These are phyloP conservation scores for Rana temporaria DNA, from an alignment of 2,113 vertebrate genomes.

Conservation along the genomic window DNA sequence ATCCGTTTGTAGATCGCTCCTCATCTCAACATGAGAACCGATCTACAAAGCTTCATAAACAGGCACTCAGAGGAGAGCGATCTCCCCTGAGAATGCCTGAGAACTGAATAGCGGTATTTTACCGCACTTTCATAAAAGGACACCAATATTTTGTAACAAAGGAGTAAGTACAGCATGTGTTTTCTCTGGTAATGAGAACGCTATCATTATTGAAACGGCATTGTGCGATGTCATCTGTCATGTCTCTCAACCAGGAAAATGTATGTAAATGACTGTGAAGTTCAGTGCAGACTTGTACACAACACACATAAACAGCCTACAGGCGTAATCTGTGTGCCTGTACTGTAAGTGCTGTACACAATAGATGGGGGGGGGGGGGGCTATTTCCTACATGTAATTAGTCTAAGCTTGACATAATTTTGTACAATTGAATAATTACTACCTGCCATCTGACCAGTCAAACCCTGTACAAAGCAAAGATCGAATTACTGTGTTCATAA, in stretches of 20 bases:
- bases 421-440: not conserved
- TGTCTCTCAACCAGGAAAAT: not conserved
- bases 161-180: not conserved
- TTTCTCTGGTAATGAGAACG: not conserved
- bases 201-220: not conserved
- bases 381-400: not conserved
- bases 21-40: too few species aligned
- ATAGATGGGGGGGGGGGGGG: too few species aligned
- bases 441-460: not conserved
- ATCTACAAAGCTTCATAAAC: too few species aligned
- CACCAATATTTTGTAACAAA: not conserved
- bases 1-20: too few species aligned
- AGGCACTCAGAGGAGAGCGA: too few species aligned
- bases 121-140: too few species aligned
- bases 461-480: too few species aligned
- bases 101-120: too few species aligned
- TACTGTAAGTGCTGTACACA: not conserved
- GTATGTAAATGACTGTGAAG: not conserved
- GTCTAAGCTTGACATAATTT: not conserved
- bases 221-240: not conserved
- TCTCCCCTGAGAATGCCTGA: too few species aligned
- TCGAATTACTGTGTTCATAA: too few species aligned
- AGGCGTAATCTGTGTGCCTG: not conserved
- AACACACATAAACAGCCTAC: not conserved
- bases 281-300: not conserved